A percentile compares a stretch with the other conserved stretches of the same genome.
Conservation (phyloP, 2,797 vertebrate species). For the Ctenosaura bakeri region DNA sequence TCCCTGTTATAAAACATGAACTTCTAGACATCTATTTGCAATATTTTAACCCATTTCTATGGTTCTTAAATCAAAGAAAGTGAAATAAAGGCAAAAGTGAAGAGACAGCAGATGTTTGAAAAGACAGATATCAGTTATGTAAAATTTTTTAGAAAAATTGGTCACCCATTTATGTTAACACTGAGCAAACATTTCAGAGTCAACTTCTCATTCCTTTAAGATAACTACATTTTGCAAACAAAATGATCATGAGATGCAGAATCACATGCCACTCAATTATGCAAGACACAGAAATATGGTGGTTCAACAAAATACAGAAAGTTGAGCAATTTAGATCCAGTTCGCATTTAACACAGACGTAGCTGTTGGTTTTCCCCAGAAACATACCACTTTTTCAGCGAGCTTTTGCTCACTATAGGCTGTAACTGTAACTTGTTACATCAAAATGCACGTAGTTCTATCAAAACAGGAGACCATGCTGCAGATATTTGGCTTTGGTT, state of each 20-base stretch:
- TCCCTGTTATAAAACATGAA: conserved; percentile 5
- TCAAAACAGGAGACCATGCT: neutral
- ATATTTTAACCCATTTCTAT: neutral
- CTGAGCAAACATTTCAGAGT: neutral
- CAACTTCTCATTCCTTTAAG: neutral
- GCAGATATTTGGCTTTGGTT: neutral
- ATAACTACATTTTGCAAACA: neutral
- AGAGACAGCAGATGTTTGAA: neutral
- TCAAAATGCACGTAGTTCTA: neutral
- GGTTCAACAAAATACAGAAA: conserved; percentile 58
- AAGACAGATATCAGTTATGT: neutral
- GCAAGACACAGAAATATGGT: conserved; percentile 7
- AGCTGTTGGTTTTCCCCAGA: neutral
- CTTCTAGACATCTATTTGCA: neutral
- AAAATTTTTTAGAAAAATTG: conserved; percentile 1
- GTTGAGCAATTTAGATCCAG: conserved; percentile 47
- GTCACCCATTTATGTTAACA: neutral
- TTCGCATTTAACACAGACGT: conserved; percentile 36
- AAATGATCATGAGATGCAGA: conserved; percentile 29
- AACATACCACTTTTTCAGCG: neutral
- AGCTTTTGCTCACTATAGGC: neutral
- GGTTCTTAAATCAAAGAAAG: neutral
- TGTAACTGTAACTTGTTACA: neutral
- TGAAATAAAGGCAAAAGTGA: neutral
- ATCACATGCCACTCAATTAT: neutral